phyloP scores from a whole-genome alignment of 2,113 vertebrate species.

The Ailuropoda melanoleuca region DNA sequence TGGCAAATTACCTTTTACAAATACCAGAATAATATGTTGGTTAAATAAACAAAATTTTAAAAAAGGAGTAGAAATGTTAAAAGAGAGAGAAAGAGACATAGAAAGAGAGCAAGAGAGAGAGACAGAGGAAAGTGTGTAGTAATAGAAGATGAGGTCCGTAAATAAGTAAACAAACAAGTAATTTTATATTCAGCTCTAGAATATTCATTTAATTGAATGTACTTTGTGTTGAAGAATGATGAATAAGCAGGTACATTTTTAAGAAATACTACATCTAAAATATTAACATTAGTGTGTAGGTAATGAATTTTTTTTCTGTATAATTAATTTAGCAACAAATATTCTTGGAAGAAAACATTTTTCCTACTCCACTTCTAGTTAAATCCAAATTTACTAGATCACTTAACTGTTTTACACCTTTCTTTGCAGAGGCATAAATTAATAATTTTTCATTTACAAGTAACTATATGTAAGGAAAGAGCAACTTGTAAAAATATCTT shows the following conservation, averaged over 20 bases:
- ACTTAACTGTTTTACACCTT: background rate
- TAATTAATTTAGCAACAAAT: background rate
- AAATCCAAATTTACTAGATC: background rate
- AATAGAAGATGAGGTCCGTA: background rate
- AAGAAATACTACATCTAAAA: background rate
- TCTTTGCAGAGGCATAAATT: background rate
- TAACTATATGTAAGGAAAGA: background rate
- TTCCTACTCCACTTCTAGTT: background rate
- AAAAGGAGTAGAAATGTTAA: background rate
- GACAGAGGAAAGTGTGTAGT: background rate
- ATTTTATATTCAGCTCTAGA: background rate
- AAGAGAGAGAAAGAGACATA: background rate
- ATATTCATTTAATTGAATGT: background rate
- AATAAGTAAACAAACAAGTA: background rate
- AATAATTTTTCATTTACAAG: background rate
- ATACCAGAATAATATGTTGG: background rate
- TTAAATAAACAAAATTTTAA: background rate
- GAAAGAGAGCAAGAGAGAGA: background rate
- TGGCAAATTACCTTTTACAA: background rate
- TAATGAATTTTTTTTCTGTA: background rate
- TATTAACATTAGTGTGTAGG: background rate
- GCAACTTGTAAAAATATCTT: background rate
- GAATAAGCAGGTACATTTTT: background rate
- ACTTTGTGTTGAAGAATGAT: background rate
- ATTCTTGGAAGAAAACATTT: background rate